Evolutionary conservation across 2,113 vertebrate species (phyloP).

Genomic region (Ciconia boyciana): DNA sequence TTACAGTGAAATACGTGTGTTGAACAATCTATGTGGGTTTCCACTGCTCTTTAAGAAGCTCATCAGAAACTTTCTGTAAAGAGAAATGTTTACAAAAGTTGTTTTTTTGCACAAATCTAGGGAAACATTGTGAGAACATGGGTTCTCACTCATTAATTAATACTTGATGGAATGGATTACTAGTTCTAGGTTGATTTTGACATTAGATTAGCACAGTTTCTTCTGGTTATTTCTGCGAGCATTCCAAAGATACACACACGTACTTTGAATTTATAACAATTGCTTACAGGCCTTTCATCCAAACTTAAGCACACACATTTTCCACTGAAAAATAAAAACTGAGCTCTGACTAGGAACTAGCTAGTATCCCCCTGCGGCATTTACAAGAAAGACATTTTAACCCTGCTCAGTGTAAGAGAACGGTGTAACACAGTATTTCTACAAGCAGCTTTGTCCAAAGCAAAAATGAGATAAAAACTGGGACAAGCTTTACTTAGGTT

Average conservation of each 20-base stretch:
- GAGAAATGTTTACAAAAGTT: neutral
- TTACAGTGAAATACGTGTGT: neutral
- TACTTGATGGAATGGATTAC: neutral
- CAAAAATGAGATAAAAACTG: neutral
- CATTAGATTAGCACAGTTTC: neutral
- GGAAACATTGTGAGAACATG: neutral
- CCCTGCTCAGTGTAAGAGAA: neutral
- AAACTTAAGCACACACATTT: neutral
- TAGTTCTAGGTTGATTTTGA: neutral
- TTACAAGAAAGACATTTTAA: neutral
- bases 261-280: neutral
- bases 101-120: neutral
- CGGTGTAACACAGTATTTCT: neutral
- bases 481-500: neutral
- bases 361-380: rapidly evolving
- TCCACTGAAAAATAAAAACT: neutral
- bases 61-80: neutral
- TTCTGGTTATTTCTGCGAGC: neutral
- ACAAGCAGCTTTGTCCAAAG: neutral
- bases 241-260: neutral
- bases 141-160: neutral
- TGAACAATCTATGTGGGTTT: neutral
- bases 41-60: neutral
- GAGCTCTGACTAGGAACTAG: neutral
- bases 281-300: neutral